These are phyloP conservation scores for Octonoba sinensis DNA, from an alignment of 2,888 invertebrate species.

Conservation along the genomic window DNA sequence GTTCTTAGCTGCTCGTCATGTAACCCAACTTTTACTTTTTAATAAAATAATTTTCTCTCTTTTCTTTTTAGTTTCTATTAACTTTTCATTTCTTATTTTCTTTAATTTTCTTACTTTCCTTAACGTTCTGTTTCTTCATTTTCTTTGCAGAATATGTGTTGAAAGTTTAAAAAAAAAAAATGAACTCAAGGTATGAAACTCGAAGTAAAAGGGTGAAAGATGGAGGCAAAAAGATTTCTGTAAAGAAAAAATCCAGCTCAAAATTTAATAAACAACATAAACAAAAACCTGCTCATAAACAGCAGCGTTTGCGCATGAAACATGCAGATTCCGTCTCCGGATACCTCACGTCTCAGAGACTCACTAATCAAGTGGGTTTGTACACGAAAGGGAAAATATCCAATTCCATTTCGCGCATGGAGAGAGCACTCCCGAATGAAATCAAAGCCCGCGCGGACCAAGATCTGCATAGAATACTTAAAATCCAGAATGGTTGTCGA, in stretches of 20 bases:
- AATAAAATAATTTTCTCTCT: too few species aligned
- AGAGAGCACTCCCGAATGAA: conserved; percentile 29
- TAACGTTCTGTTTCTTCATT: neutral
- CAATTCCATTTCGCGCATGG: conserved; percentile 42
- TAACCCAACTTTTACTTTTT: too few species aligned
- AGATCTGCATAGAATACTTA: conserved; percentile 39
- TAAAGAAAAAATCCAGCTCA: conserved; percentile 1
- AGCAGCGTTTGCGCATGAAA: neutral
- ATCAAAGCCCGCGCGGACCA: conserved; percentile 27
- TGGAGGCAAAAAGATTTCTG: neutral
- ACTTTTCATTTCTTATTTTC: too few species aligned
- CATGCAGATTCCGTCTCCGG: conserved; percentile 23
- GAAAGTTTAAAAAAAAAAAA: conserved; percentile 2
- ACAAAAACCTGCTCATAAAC: neutral
- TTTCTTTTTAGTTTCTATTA: too few species aligned
- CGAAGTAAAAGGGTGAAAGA: conserved; percentile 13
- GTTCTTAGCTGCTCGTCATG: too few species aligned
- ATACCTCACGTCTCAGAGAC: conserved; percentile 31
- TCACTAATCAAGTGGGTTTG: conserved; percentile 42
- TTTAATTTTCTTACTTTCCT: too few species aligned
- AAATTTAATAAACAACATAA: conserved; percentile 6
- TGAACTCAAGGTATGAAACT: neutral
- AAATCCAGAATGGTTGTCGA: neutral
- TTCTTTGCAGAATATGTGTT: conserved; percentile 36
- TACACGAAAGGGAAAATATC: conserved; percentile 56